Conservation (phyloP, 2,113 vertebrate species). For the Balaeniceps rex region DNA sequence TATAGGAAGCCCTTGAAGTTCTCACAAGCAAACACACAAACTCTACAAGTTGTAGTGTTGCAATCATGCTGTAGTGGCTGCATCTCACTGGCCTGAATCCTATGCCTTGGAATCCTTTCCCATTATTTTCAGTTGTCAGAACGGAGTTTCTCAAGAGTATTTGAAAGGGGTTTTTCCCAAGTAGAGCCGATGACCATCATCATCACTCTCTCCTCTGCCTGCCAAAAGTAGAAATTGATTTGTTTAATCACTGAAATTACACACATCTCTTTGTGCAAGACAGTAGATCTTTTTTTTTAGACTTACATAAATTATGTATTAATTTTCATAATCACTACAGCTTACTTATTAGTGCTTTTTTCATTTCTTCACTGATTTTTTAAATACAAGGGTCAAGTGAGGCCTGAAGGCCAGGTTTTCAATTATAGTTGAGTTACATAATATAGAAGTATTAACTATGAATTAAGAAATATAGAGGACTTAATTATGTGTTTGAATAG, state of each 20-base stretch:
- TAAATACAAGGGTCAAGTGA: neutral
- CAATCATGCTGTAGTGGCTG: neutral
- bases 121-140: neutral
- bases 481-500: neutral
- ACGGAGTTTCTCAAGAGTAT: neutral
- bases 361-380: neutral
- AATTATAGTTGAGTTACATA: neutral
- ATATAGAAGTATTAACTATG: neutral
- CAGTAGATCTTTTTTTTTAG: neutral
- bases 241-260: neutral
- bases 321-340: neutral
- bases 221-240: neutral
- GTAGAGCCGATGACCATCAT: neutral
- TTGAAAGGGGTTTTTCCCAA: neutral
- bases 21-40: neutral
- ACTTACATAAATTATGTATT: neutral
- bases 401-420: neutral
- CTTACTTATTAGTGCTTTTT: neutral
- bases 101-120: neutral
- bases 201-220: neutral
- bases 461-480: neutral
- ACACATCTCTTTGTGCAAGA: neutral
- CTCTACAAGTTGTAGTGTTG: neutral
- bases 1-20: neutral
- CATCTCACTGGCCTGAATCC: neutral